Conservation (phyloP, 2,113 vertebrate genomes). For the Jacana jacana region DNA sequence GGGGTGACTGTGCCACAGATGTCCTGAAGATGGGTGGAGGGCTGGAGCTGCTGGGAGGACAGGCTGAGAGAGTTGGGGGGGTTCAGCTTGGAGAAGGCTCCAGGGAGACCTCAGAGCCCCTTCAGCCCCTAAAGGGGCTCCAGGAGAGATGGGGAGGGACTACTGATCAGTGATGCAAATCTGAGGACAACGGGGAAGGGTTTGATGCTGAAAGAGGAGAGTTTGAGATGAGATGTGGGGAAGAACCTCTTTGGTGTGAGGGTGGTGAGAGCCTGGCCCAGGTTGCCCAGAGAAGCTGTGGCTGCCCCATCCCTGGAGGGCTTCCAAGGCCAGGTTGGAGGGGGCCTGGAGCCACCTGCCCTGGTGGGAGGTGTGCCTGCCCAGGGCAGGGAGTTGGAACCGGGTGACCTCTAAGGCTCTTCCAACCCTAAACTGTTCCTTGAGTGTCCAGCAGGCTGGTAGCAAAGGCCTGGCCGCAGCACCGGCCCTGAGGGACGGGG, state of each 20-base stretch:
- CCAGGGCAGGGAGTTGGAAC: background rate
- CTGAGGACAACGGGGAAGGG: background rate
- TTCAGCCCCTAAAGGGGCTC: background rate
- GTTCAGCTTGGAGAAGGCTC: background rate
- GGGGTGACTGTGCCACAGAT: background rate
- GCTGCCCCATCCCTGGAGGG: background rate
- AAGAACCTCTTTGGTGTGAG: background rate
- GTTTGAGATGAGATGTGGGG: background rate
- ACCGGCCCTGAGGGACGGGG: too few species aligned
- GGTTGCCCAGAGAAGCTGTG: background rate
- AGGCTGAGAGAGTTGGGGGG: background rate
- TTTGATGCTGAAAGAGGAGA: background rate
- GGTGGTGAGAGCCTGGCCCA: background rate
- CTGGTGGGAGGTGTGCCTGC: background rate
- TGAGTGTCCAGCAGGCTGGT: fast-evolving
- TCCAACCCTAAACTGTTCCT: background rate
- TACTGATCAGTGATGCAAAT: background rate
- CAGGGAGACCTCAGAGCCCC: background rate
- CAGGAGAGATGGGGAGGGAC: background rate
- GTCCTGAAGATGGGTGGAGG: background rate
- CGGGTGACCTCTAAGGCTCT: background rate
- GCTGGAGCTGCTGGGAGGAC: background rate
- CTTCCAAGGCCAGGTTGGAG: background rate
- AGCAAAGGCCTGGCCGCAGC: fast-evolving
- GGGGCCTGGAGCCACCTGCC: background rate